Conservation (phyloP, 2,113 vertebrate genomes). For the Scomber colias region DNA sequence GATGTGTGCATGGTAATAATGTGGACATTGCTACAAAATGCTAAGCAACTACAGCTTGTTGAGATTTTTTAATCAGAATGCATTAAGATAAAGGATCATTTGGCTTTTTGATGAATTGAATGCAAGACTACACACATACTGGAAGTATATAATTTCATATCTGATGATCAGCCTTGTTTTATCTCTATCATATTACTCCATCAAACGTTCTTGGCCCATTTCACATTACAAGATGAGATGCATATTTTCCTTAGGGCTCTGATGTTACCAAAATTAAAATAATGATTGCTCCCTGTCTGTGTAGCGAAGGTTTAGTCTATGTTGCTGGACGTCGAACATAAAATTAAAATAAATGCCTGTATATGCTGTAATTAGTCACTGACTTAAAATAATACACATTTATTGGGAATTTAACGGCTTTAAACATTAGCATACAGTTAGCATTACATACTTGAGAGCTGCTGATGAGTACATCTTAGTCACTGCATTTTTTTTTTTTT, state of each 20-base stretch:
- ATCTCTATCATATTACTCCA: conserved; percentile 21
- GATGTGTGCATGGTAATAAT: conserved; percentile 79
- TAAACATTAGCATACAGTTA: conserved; percentile 3
- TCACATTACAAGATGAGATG: conserved; percentile 3
- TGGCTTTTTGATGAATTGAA: conserved; percentile 34
- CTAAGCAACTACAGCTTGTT: conserved; percentile 40
- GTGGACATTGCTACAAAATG: conserved; percentile 56
- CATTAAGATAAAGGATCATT: conserved; percentile 25
- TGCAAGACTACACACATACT: conserved; percentile 12
- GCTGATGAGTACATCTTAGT: conserved; percentile 13
- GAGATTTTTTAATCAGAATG: conserved; percentile 47
- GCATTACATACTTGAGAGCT: conserved; percentile 2
- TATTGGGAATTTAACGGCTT: neutral
- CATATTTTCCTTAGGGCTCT: conserved; percentile 22
- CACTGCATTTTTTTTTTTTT: conserved; percentile 26
- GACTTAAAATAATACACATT: conserved; percentile 38
- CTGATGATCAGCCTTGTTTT: neutral
- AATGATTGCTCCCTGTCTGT: neutral
- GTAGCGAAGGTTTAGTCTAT: neutral
- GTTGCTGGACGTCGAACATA: neutral
- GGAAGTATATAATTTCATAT: conserved; percentile 18
- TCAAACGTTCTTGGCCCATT: conserved; percentile 33
- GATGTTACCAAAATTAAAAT: conserved; percentile 5
- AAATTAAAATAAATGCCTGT: conserved; percentile 14
- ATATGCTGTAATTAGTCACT: neutral